These are phyloP conservation scores for Ailuropoda melanoleuca DNA, from an alignment of 2,113 vertebrate species.

Conservation along the genomic window DNA sequence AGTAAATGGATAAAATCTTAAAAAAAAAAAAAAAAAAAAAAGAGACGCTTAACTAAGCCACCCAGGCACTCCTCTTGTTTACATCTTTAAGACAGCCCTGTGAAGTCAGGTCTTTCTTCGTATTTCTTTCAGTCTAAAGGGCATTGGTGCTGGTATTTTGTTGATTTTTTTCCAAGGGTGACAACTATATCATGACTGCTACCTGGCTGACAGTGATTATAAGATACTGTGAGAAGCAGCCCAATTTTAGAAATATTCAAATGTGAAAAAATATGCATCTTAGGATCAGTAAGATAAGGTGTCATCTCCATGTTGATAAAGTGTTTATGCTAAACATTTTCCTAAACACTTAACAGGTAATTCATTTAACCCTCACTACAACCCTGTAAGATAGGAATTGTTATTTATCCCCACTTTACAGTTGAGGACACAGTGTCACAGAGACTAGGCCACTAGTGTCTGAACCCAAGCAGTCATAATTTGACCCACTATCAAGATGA, in stretches of 20 bases:
- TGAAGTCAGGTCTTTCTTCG: background rate
- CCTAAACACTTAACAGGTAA: background rate
- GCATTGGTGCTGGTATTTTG: background rate
- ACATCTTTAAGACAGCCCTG: background rate
- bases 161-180: conserved; percentile 12
- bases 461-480: background rate
- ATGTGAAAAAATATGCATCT: background rate
- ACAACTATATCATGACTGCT: background rate
- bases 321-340: background rate
- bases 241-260: conserved; percentile 20
- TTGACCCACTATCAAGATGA: background rate
- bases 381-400: background rate
- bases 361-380: background rate
- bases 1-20: no score
- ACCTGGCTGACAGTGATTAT: background rate
- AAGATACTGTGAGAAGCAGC: background rate
- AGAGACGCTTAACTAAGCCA: no score
- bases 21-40: no score
- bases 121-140: background rate
- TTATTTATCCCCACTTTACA: background rate
- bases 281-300: background rate
- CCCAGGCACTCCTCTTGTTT: background rate
- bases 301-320: background rate
- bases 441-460: background rate
- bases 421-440: background rate